These are phyloP conservation scores for Myrmecophaga tridactyla DNA, from an alignment of 2,113 vertebrate species.

Conservation along the genomic window DNA sequence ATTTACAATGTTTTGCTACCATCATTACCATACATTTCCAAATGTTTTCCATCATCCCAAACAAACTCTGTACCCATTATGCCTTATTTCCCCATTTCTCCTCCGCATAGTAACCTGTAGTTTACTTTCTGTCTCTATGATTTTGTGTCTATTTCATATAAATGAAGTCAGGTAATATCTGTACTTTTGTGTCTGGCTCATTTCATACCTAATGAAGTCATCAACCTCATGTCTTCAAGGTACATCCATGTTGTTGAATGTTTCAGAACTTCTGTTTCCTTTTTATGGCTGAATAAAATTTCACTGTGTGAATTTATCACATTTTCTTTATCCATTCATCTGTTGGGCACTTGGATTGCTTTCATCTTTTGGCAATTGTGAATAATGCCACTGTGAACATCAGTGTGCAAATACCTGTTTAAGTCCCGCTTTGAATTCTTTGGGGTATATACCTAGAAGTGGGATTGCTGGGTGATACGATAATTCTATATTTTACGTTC, in stretches of 20 bases:
- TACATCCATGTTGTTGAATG: background rate
- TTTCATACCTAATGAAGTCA: too few relatives aligned
- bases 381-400: background rate
- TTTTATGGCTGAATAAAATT: background rate
- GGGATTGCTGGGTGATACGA: background rate
- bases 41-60: background rate
- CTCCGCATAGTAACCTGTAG: background rate
- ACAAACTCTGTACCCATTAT: constrained; percentile 8
- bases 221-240: background rate
- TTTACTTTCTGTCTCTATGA: background rate
- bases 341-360: background rate
- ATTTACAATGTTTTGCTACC: background rate
- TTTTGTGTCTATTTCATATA: constrained; percentile 29
- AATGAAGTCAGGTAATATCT: background rate
- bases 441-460: background rate
- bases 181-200: background rate
- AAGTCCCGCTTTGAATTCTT: background rate
- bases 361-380: background rate
- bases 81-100: background rate
- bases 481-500: constrained; percentile 16
- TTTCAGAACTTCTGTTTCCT: background rate
- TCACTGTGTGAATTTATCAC: background rate
- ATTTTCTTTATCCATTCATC: background rate
- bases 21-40: background rate
- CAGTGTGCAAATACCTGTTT: background rate